Percentiles rank a stretch among this genome's conserved stretches.
These are phyloP conservation scores for Lasioglossum marginatum DNA, from an alignment of 2,888 invertebrate genomes.

Conservation along the genomic window DNA sequence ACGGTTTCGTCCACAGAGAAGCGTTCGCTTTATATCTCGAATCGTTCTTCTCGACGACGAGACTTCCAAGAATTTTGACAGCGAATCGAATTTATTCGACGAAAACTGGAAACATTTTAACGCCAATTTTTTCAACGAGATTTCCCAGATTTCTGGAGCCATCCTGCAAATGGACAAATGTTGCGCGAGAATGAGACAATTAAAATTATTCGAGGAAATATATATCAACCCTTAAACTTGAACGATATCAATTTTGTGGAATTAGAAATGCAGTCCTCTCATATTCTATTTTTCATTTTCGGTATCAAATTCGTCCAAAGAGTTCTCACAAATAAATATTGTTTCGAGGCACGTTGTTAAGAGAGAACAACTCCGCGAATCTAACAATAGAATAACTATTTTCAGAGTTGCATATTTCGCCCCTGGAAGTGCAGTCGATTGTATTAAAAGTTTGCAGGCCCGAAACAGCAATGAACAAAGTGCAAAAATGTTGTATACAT, in stretches of 20 bases:
- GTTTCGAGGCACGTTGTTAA: neutral
- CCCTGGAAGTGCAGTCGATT: neutral
- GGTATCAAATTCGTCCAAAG: neutral
- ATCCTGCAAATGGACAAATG: neutral
- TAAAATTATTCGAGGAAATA: neutral
- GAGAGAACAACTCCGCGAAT: neutral
- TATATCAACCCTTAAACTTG: neutral
- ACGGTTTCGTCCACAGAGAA: slow-evolving; percentile 1
- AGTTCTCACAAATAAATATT: neutral
- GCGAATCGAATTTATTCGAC: neutral
- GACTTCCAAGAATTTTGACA: neutral
- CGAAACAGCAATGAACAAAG: neutral
- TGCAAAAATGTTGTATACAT: neutral
- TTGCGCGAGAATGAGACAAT: neutral
- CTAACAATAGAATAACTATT: no score
- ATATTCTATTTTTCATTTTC: neutral
- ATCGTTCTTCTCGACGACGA: neutral
- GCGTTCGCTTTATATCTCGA: neutral
- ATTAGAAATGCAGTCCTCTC: neutral
- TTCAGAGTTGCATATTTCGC: no score
- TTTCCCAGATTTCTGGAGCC: neutral
- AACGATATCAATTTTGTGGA: neutral
- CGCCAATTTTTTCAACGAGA: neutral
- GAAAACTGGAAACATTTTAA: neutral
- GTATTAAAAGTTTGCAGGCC: neutral